These are phyloP conservation scores for Noctua pronuba DNA, from an alignment of 2,888 invertebrate genomes.

Conservation along the genomic window DNA sequence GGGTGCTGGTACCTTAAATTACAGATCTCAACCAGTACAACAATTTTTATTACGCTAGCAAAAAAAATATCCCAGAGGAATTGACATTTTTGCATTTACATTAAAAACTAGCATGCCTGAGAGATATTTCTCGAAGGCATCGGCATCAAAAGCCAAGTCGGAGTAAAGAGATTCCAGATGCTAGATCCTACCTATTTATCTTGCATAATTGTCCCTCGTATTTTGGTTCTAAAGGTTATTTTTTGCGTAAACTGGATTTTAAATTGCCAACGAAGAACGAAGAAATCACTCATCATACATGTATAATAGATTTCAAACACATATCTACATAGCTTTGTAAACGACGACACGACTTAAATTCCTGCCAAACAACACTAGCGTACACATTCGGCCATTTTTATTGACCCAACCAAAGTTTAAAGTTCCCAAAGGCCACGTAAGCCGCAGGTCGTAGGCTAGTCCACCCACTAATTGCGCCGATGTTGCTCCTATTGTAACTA, in stretches of 20 bases:
- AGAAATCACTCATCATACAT: not conserved
- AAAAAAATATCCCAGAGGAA: too few species aligned
- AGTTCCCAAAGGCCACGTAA: conserved; percentile 13
- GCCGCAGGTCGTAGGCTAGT: conserved; percentile 17
- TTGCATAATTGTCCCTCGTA: not conserved
- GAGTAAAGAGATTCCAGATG: too few species aligned
- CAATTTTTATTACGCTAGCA: too few species aligned
- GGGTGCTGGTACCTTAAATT: too few species aligned
- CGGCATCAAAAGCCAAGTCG: too few species aligned
- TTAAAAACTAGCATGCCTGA: too few species aligned
- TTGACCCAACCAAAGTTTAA: conserved; percentile 16
- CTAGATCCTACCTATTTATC: too few species aligned
- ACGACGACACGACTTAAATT: not conserved
- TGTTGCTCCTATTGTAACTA: conserved; percentile 56
- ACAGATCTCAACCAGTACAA: too few species aligned
- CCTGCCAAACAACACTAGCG: not conserved
- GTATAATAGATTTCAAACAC: not conserved
- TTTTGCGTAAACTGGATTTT: not conserved
- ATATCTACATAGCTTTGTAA: not conserved
- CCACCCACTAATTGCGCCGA: conserved; percentile 44
- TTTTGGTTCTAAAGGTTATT: not conserved
- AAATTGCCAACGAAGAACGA: not conserved
- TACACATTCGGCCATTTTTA: conserved; percentile 7
- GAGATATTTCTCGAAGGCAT: too few species aligned
- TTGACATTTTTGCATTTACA: too few species aligned